Evolutionary conservation across 2,113 vertebrate species (phyloP), one percentile per base, ranked within the genome.

Genomic region (Cairina moschata): DNA sequence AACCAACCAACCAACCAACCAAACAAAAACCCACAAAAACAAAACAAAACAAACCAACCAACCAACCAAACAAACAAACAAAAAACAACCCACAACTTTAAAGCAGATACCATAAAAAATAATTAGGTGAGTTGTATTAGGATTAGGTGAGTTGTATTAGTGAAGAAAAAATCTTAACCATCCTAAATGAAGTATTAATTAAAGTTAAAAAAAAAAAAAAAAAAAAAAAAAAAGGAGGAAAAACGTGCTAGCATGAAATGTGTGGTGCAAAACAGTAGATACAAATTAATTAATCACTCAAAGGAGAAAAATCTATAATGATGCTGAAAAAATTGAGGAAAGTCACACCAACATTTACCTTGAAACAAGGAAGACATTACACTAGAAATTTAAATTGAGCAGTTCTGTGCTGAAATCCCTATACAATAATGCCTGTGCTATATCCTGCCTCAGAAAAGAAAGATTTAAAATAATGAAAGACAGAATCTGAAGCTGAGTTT

Each of bases 231-330:
- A 44, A 48, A 21, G 56, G 18, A 93, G 42, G 93, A 77, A 83
- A 86, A 88, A 91, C 67, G 3, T 6, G 2, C 9, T 42, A 79
- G 26, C 34, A 73, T 72, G 79, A 95, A 92, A 96, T 89, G 55
- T 4, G 4, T 77, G 40, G 20, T 72, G 54, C 69, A 81, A 28
- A 46, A 89, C 72, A 95, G 71, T 69, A 84, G 75, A 59, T 9
- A 1, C 21, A 82, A 88, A 96, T 80, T 56, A 95, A 82, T 88
- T 83, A 96, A 59, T 82, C 58, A 82, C 55, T 92, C 11, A 90
- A 81, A 87, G 73, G 63, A 73, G 56, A 93, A 31, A 20, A 56
- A 85, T 56, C 34, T 56, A 34, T 46, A 71, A 90, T 59, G 52
- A 66, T 74, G 50, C 21, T 87, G 48, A 88, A 75, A 94, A 93